These are phyloP conservation scores for Harlomillsia oculata DNA, from an alignment of 1,140 invertebrate species.

Conservation along the genomic window DNA sequence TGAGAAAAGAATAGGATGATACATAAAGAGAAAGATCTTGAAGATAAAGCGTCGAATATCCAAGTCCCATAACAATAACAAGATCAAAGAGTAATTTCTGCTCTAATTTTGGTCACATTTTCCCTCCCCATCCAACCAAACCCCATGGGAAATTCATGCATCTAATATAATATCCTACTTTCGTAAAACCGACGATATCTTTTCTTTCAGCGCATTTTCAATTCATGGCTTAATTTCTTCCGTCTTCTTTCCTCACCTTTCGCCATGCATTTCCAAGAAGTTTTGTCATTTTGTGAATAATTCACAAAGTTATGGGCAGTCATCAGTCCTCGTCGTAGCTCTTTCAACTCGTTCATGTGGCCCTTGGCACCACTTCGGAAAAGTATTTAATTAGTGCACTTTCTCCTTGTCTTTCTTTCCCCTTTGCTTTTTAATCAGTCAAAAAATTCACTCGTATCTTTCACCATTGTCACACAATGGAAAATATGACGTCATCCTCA, in stretches of 20 bases:
- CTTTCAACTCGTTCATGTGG: too few relatives aligned
- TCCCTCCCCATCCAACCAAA: not conserved
- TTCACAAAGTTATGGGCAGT: too few relatives aligned
- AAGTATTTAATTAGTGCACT: too few relatives aligned
- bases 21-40: not conserved
- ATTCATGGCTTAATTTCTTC: slow-evolving; percentile 2
- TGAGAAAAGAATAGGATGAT: slow-evolving; percentile 10
- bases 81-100: slow-evolving; percentile 32
- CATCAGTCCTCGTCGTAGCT: too few relatives aligned
- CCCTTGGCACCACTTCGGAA: too few relatives aligned
- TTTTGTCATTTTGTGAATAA: too few relatives aligned
- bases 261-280: not conserved
- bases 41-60: not conserved
- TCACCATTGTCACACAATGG: too few relatives aligned
- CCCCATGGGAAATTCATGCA: slow-evolving; percentile 15
- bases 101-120: slow-evolving; percentile 31
- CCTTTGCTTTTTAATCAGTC: too few relatives aligned
- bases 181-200: not conserved
- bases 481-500: too few relatives aligned
- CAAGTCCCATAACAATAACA: slow-evolving; percentile 27
- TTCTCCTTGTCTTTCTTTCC: too few relatives aligned
- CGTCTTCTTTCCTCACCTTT: not conserved
- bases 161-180: not conserved
- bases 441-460: too few relatives aligned
- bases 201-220: not conserved